phyloP scores from a whole-genome alignment of 2,888 invertebrate species.

The Anticlea derivata region DNA sequence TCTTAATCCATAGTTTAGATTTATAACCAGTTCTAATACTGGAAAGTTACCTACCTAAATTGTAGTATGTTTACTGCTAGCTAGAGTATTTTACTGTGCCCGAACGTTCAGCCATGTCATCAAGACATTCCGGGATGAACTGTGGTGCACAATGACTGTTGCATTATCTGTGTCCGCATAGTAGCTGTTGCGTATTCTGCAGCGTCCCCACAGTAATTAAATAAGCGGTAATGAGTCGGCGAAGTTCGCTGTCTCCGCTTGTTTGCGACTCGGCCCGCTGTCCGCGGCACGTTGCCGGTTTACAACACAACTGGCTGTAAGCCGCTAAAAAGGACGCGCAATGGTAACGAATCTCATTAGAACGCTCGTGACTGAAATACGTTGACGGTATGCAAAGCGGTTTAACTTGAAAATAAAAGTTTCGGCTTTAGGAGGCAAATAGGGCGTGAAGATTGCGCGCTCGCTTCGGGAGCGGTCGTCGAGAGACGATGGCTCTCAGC shows the following conservation, averaged over 20 bases:
- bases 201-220: conserved; percentile 12
- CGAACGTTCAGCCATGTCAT: no score
- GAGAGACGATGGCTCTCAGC: no score
- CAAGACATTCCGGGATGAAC: no score
- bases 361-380: conserved; percentile 7
- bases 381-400: conserved; percentile 7
- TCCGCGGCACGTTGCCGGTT: background rate
- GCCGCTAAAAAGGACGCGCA: conserved; percentile 11
- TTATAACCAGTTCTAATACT: no score
- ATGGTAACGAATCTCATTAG: conserved; percentile 13
- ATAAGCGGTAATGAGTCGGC: conserved; percentile 17
- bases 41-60: no score
- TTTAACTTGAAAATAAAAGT: conserved; percentile 14
- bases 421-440: background rate
- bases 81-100: no score
- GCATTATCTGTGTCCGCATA: no score
- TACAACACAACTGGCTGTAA: background rate
- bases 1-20: no score
- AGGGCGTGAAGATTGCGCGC: conserved; percentile 5
- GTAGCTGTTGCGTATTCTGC: no score
- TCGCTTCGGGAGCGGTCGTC: no score
- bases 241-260: background rate
- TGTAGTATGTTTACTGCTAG: no score
- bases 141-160: no score
- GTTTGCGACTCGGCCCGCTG: background rate